These are phyloP conservation scores for Drosophila dunni DNA, from an alignment of 1,140 invertebrate species.

Conservation along the genomic window DNA sequence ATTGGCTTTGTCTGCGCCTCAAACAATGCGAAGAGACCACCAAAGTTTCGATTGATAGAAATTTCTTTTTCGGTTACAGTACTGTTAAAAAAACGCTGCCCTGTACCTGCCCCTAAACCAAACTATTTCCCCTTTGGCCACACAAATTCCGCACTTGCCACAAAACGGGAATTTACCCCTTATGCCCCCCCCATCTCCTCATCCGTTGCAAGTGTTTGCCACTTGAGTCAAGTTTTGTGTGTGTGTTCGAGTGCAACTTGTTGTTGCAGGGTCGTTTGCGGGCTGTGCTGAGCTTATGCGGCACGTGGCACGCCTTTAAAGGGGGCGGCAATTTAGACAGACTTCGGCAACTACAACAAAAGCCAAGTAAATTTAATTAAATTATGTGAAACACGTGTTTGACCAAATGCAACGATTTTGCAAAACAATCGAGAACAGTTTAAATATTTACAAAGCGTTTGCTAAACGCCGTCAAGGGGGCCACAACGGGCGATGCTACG, in stretches of 20 bases:
- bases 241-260: slow-evolving; percentile 44
- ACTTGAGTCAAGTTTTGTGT: slow-evolving; percentile 59
- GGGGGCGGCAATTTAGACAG: slow-evolving; percentile 23
- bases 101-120: not conserved
- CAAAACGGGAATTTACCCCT: slow-evolving; percentile 51
- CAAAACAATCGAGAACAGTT: slow-evolving; percentile 77
- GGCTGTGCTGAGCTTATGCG: not conserved
- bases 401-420: slow-evolving; percentile 83
- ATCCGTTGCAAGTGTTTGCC: slow-evolving; percentile 63
- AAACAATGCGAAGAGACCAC: slow-evolving; percentile 54
- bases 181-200: too few species aligned
- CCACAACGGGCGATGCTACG: slow-evolving; percentile 8
- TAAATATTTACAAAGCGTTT: slow-evolving; percentile 74
- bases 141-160: slow-evolving; percentile 61
- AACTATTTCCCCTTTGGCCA: not conserved
- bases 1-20: slow-evolving; percentile 57
- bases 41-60: slow-evolving; percentile 46
- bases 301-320: slow-evolving; percentile 36
- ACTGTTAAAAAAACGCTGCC: too few species aligned
- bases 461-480: slow-evolving; percentile 70
- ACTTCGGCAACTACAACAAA: slow-evolving; percentile 34
- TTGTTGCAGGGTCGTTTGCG: slow-evolving; percentile 16
- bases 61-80: too few species aligned
- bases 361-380: slow-evolving; percentile 84
- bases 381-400: slow-evolving; percentile 83